phyloP scores from a whole-genome alignment of 2,797 vertebrate species.

The Jordanella pulchra region DNA sequence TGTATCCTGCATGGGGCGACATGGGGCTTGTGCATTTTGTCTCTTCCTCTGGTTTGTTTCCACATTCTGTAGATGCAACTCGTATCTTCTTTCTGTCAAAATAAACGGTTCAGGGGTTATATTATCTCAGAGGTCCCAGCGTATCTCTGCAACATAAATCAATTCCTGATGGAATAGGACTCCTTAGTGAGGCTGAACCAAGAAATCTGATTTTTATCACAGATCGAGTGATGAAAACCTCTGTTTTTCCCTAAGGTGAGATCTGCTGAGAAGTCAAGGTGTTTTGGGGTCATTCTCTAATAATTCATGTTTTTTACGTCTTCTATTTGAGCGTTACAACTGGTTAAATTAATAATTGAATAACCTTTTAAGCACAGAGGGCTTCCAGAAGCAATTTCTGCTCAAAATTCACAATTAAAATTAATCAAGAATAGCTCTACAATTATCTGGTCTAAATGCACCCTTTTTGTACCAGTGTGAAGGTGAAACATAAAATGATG shows the following conservation, averaged over 20 bases:
- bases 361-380: too few species aligned
- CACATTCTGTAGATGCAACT: background rate
- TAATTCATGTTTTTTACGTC: too few species aligned
- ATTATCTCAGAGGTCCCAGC: background rate
- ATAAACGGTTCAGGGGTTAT: background rate
- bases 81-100: background rate
- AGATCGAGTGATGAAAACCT: background rate
- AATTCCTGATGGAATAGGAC: background rate
- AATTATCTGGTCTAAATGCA: too few species aligned
- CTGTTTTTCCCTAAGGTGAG: background rate
- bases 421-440: too few species aligned
- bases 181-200: background rate
- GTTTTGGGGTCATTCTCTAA: background rate
- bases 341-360: too few species aligned
- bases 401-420: too few species aligned
- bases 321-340: too few species aligned
- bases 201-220: background rate
- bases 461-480: too few species aligned
- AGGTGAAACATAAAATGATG: too few species aligned
- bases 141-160: background rate
- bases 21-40: background rate
- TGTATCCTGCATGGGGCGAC: background rate
- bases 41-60: background rate
- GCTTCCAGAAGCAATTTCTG: too few species aligned
- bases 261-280: background rate